Evolutionary conservation across 2,888 invertebrate genomes (phyloP).

Genomic region (Chironomus riparius): DNA sequence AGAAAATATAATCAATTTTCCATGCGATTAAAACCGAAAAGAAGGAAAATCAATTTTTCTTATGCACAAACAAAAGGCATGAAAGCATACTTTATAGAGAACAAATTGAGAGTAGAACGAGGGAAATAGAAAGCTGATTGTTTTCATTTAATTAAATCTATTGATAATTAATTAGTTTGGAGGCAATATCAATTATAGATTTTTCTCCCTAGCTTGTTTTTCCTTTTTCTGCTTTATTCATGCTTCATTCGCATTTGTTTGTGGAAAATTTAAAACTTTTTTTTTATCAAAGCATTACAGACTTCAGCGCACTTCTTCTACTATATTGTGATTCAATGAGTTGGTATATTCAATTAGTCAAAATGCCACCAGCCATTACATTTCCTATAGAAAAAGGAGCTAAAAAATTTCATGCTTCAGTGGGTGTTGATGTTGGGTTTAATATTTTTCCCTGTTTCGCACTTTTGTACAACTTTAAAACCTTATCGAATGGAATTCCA

Average conservation of each 20-base stretch:
- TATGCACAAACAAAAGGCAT: neutral
- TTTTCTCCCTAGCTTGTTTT: neutral
- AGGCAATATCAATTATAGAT: constrained; percentile 8
- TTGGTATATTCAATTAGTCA: too few species aligned
- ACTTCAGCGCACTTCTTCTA: too few species aligned
- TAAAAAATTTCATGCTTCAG: too few species aligned
- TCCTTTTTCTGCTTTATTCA: neutral
- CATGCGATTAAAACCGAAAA: neutral
- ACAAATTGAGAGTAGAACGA: neutral
- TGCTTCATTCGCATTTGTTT: neutral
- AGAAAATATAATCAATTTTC: constrained; percentile 4
- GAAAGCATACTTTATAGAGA: neutral
- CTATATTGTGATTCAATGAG: too few species aligned
- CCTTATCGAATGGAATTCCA: too few species aligned
- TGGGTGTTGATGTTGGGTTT: too few species aligned
- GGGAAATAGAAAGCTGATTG: neutral
- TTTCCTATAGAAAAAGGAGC: too few species aligned
- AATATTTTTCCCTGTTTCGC: too few species aligned
- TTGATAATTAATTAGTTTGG: constrained; percentile 5
- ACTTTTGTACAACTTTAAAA: too few species aligned
- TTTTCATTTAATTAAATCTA: constrained; percentile 10
- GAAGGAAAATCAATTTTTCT: neutral
- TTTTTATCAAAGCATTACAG: too few species aligned
- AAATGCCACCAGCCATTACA: too few species aligned
- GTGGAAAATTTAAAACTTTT: neutral